These are phyloP conservation scores for Pachyseris speciosa DNA, from an alignment of 64 coral and sea anemone species.

Conservation along the genomic window DNA sequence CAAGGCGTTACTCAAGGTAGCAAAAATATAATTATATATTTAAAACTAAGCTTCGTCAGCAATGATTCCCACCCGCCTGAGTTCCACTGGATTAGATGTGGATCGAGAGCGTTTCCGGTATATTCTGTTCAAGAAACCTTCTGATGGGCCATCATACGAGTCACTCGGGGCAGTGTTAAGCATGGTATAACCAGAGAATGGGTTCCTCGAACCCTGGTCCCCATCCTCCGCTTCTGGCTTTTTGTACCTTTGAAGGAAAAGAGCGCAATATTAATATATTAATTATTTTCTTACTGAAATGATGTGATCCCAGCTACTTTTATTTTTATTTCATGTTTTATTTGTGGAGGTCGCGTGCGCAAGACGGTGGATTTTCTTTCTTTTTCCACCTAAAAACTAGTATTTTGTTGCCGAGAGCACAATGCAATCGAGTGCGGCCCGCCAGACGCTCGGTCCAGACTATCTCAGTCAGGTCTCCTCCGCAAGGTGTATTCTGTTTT, in stretches of 20 bases:
- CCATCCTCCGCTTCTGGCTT: conserved; percentile 62
- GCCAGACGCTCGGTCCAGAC: no score
- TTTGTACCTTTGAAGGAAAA: conserved; percentile 31
- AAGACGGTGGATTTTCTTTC: no score
- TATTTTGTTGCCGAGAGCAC: no score
- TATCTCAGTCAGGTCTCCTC: no score
- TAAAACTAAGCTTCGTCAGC: neutral
- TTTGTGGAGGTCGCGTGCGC: no score
- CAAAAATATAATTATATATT: neutral
- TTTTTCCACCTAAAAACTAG: no score
- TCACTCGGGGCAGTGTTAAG: conserved; percentile 18
- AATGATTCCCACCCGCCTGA: neutral
- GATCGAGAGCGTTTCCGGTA: neutral
- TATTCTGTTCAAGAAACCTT: neutral
- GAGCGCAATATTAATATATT: no score
- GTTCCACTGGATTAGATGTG: neutral
- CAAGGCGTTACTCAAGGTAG: neutral
- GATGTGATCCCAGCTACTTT: neutral
- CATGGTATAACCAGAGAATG: conserved; percentile 63
- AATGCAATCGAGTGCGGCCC: no score
- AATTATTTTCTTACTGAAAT: no score
- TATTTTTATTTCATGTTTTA: no score
- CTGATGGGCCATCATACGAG: neutral
- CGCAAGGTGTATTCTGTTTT: no score
- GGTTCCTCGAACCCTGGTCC: conserved; percentile 17